Base-by-base conservation (phyloP, 2,888 invertebrate species). In the Drosophila colorata region DNA sequence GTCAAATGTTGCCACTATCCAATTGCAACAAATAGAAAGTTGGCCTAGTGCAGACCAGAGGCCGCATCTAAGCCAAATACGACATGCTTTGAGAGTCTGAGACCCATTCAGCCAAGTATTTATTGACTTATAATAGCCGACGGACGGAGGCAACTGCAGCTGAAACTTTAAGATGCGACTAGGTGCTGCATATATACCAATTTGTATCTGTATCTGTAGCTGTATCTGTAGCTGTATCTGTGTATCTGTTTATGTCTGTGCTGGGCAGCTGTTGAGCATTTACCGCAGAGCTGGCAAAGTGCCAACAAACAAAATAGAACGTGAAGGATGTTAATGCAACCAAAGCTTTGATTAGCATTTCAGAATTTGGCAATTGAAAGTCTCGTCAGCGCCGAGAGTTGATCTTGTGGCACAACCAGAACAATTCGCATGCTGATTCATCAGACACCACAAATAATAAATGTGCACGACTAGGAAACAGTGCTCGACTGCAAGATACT, bases 271-370 rank as follows among this genome's bases (percentile, higher is more conserved):
- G 61, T 38, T 25, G 25, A 31, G 31, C 31, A 11, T 31, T 13
- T 33, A 2, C 13, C 33, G 33, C 33, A 13, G 13, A 11, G 31
- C 48, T 49, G 61, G 68, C 55, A 35, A 51, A 51, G 51, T 59
- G 69, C 69, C 69, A 59, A 37, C 37, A 41, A 16, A 11, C 44
- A 20, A 48, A 14, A 20, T 9, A 38, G 37, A 46, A 52, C 9
- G 38, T 47, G 31, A 61, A 61, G 49, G 28, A 61, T 43, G 18
- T 58, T 51, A 40, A 38, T 56, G 56, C 28, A 38, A 38, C 4
- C 53, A 60, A 47, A 73, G 55, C 72, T 73, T 65, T 57, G 74
- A 74, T 74, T 64, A 69, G 74, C 73, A 69, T 68, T 68, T 57
- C 53, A 57, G 55, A 58, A 58, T 55, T 59, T 59, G 48, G 49